Evolutionary conservation across 2,888 invertebrate species (phyloP).

Genomic region (Hydriomena furcata): DNA sequence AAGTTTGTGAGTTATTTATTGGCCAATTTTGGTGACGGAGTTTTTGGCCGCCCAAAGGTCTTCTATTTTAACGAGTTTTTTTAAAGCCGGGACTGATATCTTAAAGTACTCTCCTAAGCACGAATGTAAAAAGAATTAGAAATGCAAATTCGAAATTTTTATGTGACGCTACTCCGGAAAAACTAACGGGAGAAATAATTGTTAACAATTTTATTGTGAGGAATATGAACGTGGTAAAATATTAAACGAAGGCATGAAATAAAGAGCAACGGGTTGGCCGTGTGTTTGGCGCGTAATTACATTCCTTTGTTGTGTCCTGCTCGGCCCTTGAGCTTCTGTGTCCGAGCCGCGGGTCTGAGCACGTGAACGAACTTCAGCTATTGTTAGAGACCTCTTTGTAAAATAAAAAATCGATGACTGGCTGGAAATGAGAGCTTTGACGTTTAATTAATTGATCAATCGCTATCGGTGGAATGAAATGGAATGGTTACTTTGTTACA

Average conservation of each 20-base stretch:
- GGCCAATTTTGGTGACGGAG: too few relatives aligned
- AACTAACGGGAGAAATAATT: too few relatives aligned
- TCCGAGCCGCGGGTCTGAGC: slow-evolving; percentile 19
- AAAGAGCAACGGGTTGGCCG: slow-evolving; percentile 52
- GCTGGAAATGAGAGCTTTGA: slow-evolving; percentile 36
- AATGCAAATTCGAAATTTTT: too few relatives aligned
- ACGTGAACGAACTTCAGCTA: slow-evolving; percentile 34
- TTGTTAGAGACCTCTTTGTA: slow-evolving; percentile 39
- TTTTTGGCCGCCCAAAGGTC: too few relatives aligned
- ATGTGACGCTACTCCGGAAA: too few relatives aligned
- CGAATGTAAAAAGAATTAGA: too few relatives aligned
- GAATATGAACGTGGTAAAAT: slow-evolving; percentile 18
- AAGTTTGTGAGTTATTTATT: too few relatives aligned
- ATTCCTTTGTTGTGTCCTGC: slow-evolving; percentile 64
- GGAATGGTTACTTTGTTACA: slow-evolving; percentile 18
- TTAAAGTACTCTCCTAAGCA: too few relatives aligned
- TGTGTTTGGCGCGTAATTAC: slow-evolving; percentile 72
- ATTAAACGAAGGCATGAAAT: slow-evolving; percentile 29
- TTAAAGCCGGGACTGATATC: too few relatives aligned
- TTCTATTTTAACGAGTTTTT: too few relatives aligned
- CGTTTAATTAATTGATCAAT: slow-evolving; percentile 32
- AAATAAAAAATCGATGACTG: slow-evolving; percentile 35
- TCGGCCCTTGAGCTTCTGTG: slow-evolving; percentile 29
- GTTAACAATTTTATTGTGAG: too few relatives aligned
- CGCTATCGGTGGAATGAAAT: slow-evolving; percentile 29